Percentiles rank a stretch among this genome's conserved stretches.
These are phyloP conservation scores for Microcebus lehilahytsara DNA, from an alignment of 2,113 vertebrate genomes.

Conservation along the genomic window DNA sequence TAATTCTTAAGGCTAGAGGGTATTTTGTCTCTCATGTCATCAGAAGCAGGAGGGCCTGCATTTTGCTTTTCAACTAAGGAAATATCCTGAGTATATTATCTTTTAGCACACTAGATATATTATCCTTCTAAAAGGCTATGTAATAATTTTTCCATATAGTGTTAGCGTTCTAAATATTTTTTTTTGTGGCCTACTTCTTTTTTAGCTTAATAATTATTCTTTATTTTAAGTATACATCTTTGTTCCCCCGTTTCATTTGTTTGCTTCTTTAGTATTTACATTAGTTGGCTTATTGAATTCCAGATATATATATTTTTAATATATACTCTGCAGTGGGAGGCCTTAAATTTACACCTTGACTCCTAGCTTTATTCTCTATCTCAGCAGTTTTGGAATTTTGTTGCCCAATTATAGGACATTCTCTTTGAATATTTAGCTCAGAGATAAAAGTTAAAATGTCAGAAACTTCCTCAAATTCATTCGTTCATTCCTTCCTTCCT, in stretches of 20 bases:
- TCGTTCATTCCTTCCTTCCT: not conserved
- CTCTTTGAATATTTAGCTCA: slow-evolving; percentile 14
- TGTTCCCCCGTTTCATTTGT: not conserved
- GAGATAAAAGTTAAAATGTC: slow-evolving; percentile 1
- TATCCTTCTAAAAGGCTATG: not conserved
- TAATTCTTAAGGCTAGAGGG: not conserved
- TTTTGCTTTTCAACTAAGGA: slow-evolving; percentile 14
- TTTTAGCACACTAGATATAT: not conserved
- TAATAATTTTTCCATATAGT: not conserved
- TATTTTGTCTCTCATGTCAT: not conserved
- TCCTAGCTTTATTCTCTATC: not conserved
- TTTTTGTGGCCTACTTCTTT: not conserved
- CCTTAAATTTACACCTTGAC: not conserved
- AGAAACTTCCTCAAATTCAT: not conserved
- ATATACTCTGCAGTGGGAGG: not conserved
- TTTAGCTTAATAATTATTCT: slow-evolving; percentile 27
- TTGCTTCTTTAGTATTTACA: not conserved
- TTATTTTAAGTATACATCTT: not conserved
- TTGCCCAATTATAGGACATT: not conserved
- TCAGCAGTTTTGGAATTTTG: not conserved
- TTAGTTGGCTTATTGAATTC: not conserved
- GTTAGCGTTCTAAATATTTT: slow-evolving; percentile 8
- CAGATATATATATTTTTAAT: not conserved
- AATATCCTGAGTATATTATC: not conserved
- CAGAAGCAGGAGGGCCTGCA: not conserved